Percentiles rank a stretch among this genome's conserved stretches.
These are phyloP conservation scores for Euphonia xanthogaster DNA, from an alignment of 2,797 vertebrate genomes.

Conservation along the genomic window DNA sequence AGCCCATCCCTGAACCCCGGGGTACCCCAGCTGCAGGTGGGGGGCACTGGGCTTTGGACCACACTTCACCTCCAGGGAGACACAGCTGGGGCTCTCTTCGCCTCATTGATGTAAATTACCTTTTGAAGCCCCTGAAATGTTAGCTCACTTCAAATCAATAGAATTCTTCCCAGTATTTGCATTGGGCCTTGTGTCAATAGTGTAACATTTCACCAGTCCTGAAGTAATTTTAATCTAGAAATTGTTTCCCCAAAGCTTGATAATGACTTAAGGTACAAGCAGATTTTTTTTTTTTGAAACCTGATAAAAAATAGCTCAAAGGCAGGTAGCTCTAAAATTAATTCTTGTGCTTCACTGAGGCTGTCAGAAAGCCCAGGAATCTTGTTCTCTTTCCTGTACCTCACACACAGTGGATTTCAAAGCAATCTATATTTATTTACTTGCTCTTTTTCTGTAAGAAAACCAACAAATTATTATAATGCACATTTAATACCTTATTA, in stretches of 20 bases:
- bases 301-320: slow-evolving; percentile 53
- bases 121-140: neutral
- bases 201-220: neutral
- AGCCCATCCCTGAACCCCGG: neutral
- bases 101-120: neutral
- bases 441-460: neutral
- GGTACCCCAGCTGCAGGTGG: neutral
- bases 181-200: neutral
- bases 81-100: neutral
- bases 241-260: neutral
- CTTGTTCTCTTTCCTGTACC: slow-evolving; percentile 21
- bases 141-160: neutral
- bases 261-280: neutral
- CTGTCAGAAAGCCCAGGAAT: slow-evolving; percentile 20
- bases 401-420: neutral
- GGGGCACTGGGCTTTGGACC: neutral
- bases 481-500: neutral
- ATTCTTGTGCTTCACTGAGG: slow-evolving; percentile 20
- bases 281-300: neutral
- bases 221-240: slow-evolving; percentile 4
- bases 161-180: neutral
- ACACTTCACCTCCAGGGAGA: neutral
- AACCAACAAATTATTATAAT: neutral
- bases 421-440: neutral
- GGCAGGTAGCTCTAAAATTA: slow-evolving; percentile 62